Evolutionary conservation across 2,797 vertebrate species (phyloP), one percentile per base, ranked within the genome.

Genomic region (Amphiprion clarkii): DNA sequence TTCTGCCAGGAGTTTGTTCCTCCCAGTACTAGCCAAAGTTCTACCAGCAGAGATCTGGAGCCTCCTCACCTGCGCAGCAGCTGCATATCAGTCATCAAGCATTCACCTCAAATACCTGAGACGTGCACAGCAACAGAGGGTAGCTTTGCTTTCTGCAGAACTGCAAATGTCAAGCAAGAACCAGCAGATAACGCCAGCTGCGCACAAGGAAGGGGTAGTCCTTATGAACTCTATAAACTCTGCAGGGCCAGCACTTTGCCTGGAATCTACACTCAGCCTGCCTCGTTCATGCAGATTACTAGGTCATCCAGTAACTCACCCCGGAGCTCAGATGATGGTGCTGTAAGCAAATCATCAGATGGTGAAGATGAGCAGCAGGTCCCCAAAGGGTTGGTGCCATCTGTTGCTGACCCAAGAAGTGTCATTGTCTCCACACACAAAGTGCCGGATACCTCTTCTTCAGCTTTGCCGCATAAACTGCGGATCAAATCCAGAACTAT

Each of bases 351-450:
- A 85, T 96, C 95, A 0, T 99, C 97, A 0, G 97, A 99, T 0
- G 97, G 96, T 11, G 98, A 99, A 88, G 98, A 99, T 0, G 98
- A 99, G 80, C 98, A 99, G 87, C 98, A 96, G 88, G 98, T 99
- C 12, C 98, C 98, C 25, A 98, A 97, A 92, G 97, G 98, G 77
- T 93, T 95, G 59, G 87, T 90, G 46, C 94, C 95, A n/a, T 93
- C 95, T 67, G 91, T 91, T 0, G 90, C 94, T 3, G 96, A 97
- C 86, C 95, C 95, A 5, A 96, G 95, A 79, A 97, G 93, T 16
- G 88, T 95, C 58, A 96, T 95, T 2, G 94, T 96, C 55, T 93
- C 96, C 3, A 94, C 95, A 53, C 95, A 96, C 64, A 99, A 97
- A 89, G 97, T 98, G 82, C 97, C 97, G 11, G 97, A 98, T 53